Conservation (phyloP, 2,797 vertebrate species). For the Neoniphon sammara region DNA sequence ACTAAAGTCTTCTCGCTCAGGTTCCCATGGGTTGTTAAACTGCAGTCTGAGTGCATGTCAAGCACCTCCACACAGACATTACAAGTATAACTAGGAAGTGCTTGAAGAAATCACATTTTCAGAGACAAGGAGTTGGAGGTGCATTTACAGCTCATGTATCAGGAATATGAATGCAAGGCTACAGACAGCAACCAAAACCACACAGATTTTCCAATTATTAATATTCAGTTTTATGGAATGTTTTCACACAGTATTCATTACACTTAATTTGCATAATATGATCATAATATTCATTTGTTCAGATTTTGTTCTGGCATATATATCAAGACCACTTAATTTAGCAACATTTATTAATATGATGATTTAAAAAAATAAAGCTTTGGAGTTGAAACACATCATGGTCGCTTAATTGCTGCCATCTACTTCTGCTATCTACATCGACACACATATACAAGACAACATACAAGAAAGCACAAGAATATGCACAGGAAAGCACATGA, state of each 20-base stretch:
- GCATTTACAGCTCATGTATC: neutral
- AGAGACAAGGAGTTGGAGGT: constrained; percentile 8
- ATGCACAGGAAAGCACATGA: neutral
- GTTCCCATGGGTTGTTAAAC: constrained; percentile 52
- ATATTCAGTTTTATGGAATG: neutral
- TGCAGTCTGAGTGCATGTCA: constrained; percentile 58
- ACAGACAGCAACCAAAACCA: neutral
- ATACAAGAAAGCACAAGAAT: neutral
- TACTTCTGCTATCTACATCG: too few species aligned
- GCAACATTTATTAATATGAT: too few species aligned
- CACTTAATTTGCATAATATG: neutral
- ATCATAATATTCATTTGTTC: too few species aligned
- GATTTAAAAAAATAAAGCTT: too few species aligned
- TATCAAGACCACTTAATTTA: too few species aligned
- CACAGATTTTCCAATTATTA: neutral
- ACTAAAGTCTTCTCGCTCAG: constrained; percentile 24
- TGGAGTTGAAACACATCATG: too few species aligned
- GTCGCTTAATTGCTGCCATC: too few species aligned
- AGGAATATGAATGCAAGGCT: neutral
- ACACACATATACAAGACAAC: neutral
- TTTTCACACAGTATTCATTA: neutral
- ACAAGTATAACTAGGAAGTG: constrained; percentile 25
- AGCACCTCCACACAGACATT: constrained; percentile 36
- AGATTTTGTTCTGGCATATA: neutral
- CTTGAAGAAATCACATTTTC: constrained; percentile 58